These are phyloP conservation scores for Gadus macrocephalus DNA, from an alignment of 2,113 vertebrate species.

Conservation along the genomic window DNA sequence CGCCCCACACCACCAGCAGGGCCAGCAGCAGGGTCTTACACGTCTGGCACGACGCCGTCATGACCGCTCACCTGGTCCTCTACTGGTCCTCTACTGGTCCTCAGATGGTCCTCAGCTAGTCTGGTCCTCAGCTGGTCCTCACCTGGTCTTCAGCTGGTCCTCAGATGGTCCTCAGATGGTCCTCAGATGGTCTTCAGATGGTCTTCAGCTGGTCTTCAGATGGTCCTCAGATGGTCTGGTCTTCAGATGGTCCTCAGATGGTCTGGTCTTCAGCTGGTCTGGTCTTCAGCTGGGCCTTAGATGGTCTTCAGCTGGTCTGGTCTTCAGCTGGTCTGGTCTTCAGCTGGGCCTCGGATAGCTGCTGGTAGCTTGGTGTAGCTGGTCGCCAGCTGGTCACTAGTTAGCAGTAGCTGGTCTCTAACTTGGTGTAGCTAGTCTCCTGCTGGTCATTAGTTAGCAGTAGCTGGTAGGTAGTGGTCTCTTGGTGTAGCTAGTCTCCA, in stretches of 20 bases:
- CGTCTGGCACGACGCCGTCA: slow-evolving; percentile 52
- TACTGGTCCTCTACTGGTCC: background rate
- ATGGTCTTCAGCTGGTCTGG: no score
- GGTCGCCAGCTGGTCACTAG: no score
- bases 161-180: background rate
- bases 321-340: no score
- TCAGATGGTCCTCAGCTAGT: background rate
- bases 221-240: background rate
- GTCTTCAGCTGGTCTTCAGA: background rate
- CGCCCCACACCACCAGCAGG: slow-evolving; percentile 60
- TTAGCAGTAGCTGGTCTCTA: no score
- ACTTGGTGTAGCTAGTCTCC: no score
- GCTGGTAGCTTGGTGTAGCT: no score
- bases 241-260: background rate
- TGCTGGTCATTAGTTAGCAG: no score
- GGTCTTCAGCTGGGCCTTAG: background rate
- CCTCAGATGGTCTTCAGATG: no score
- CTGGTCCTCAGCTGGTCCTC: background rate
- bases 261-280: background rate
- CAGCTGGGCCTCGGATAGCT: no score
- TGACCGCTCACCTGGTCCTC: slow-evolving; percentile 13
- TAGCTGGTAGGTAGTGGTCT: no score
- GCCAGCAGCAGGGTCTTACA: slow-evolving; percentile 35
- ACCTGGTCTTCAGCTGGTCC: background rate
- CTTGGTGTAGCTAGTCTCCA: no score